phyloP scores from a whole-genome alignment of 2,888 invertebrate genomes.

The Achlya flavicornis region DNA sequence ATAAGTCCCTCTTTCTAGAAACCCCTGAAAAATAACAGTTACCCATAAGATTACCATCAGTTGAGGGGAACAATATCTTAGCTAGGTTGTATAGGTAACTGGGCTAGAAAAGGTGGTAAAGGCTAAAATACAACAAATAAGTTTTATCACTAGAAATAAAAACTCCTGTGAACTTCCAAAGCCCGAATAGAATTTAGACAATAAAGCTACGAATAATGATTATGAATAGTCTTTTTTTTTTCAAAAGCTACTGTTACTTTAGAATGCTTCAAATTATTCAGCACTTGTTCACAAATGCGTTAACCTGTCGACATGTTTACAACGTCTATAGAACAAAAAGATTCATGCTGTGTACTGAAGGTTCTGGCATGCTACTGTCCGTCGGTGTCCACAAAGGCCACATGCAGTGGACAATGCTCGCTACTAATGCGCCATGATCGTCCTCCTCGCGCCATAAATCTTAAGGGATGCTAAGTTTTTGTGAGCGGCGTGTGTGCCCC shows the following conservation, averaged over 20 bases:
- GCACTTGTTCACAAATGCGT: slow-evolving; percentile 42
- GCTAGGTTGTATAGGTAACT: too few relatives aligned
- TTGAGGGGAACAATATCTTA: too few relatives aligned
- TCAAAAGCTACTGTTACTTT: slow-evolving; percentile 49
- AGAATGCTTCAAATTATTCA: slow-evolving; percentile 26
- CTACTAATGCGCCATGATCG: slow-evolving; percentile 82
- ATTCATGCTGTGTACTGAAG: slow-evolving; percentile 26
- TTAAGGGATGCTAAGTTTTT: slow-evolving; percentile 63
- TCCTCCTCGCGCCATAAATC: slow-evolving; percentile 75
- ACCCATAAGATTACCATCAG: too few relatives aligned
- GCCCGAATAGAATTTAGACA: too few relatives aligned
- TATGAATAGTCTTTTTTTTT: slow-evolving; percentile 29
- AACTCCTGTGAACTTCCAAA: neutral
- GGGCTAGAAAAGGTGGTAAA: too few relatives aligned
- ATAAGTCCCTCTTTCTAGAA: too few relatives aligned
- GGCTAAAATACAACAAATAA: too few relatives aligned
- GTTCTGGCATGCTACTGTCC: slow-evolving; percentile 32
- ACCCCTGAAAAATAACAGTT: too few relatives aligned
- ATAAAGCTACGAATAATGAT: slow-evolving; percentile 16
- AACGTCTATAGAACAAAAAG: slow-evolving; percentile 68
- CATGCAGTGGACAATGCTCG: slow-evolving; percentile 72
- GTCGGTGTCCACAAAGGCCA: slow-evolving; percentile 57
- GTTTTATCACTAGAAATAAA: too few relatives aligned
- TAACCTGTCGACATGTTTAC: slow-evolving; percentile 81
- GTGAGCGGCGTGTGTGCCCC: slow-evolving; percentile 25